Evolutionary conservation across 2,113 vertebrate genomes (phyloP).

Genomic region (Mustelus asterias): DNA sequence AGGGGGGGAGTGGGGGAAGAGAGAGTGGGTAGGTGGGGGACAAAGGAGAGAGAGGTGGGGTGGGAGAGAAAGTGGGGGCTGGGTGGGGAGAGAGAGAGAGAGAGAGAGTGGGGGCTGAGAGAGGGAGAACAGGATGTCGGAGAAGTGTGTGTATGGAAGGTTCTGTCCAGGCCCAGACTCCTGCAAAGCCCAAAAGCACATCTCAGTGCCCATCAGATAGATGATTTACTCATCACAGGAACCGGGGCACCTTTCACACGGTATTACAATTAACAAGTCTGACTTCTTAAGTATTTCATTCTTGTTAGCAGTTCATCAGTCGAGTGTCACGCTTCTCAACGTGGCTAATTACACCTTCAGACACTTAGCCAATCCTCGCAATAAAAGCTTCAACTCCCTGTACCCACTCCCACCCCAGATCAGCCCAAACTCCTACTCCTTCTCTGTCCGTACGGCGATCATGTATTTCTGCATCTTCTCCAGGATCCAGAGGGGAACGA

Average conservation of each 20-base stretch:
- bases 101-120: too few species aligned
- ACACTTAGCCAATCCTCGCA: neutral
- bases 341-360: neutral
- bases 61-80: too few species aligned
- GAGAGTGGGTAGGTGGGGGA: too few species aligned
- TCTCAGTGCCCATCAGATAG: neutral
- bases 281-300: neutral
- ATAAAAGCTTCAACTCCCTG: neutral
- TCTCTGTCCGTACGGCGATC: slow-evolving; percentile 75
- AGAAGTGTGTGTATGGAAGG: too few species aligned
- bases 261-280: neutral
- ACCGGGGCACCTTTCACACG: neutral
- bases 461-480: slow-evolving; percentile 90
- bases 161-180: neutral
- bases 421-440: slow-evolving; percentile 47
- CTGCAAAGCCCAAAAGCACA: neutral
- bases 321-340: too few species aligned
- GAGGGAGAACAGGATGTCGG: too few species aligned
- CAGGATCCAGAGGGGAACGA: slow-evolving; percentile 80
- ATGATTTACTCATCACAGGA: neutral
- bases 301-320: neutral
- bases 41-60: too few species aligned
- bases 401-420: neutral
- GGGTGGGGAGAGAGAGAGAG: too few species aligned
- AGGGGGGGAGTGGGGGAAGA: too few species aligned